Percentiles rank a stretch among this genome's conserved stretches.
Evolutionary conservation across 2,888 invertebrate species (phyloP).

Genomic region (Sepiola atlantica): DNA sequence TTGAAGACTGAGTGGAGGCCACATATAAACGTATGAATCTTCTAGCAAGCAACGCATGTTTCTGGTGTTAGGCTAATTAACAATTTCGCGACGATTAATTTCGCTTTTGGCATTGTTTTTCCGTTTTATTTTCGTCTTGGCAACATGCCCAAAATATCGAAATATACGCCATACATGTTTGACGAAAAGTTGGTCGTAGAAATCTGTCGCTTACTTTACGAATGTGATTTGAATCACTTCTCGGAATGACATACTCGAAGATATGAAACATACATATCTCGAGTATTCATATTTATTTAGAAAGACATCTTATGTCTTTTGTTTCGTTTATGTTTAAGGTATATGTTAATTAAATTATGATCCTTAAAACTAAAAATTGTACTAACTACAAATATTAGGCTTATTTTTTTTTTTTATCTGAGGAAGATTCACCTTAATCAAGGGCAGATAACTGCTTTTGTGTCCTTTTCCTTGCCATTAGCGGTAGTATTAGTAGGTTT

Average conservation of each 20-base stretch:
- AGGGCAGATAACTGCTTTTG: conserved; percentile 1
- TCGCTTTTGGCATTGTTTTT: neutral
- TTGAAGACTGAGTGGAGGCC: too few relatives aligned
- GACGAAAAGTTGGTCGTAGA: neutral
- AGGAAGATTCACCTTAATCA: neutral
- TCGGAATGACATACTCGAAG: neutral
- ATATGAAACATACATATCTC: neutral
- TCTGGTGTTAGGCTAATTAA: neutral
- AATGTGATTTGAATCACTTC: neutral
- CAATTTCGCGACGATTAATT: neutral
- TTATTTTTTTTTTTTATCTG: neutral
- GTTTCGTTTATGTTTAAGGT: neutral
- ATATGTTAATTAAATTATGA: neutral
- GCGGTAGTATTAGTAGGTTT: neutral
- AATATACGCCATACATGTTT: neutral
- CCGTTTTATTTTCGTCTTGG: neutral
- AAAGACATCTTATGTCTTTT: neutral
- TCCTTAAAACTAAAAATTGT: neutral
- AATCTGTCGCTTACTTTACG: neutral
- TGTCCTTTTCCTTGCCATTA: neutral
- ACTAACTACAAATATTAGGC: neutral
- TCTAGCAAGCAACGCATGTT: neutral
- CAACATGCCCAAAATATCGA: neutral
- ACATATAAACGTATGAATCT: neutral
- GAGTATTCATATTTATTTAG: neutral